Conservation (phyloP, 2,113 vertebrate genomes). For the Hypomesus transpacificus region DNA sequence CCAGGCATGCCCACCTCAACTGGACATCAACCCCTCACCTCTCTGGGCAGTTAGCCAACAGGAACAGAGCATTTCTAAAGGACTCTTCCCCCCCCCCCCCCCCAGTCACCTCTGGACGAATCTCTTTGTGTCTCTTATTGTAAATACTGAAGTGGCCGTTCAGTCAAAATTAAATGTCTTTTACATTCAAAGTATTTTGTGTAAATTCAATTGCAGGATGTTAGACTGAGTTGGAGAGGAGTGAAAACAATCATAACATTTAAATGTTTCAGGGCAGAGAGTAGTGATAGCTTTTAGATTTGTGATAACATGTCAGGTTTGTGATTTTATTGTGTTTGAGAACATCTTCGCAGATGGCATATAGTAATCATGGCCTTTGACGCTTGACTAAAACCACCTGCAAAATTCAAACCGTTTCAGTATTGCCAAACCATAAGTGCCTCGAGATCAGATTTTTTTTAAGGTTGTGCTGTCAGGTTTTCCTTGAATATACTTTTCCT, state of each 20-base stretch:
- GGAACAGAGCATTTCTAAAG: conserved; percentile 18
- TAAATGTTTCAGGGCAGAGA: too few relatives aligned
- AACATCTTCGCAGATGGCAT: conserved; percentile 34
- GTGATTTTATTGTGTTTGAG: conserved; percentile 56
- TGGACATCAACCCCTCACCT: not conserved
- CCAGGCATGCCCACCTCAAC: not conserved
- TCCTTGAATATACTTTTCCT: conserved; percentile 51
- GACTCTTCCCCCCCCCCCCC: conserved; percentile 14
- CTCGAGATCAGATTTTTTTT: conserved; percentile 46
- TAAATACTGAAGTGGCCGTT: conserved; percentile 43
- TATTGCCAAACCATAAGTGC: conserved; percentile 60
- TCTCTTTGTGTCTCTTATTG: conserved; percentile 42
- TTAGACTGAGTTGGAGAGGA: too few relatives aligned
- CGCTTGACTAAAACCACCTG: conserved; percentile 66
- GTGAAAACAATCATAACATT: too few relatives aligned
- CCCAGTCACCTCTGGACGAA: conserved; percentile 12
- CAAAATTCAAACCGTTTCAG: conserved; percentile 52
- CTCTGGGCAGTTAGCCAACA: conserved; percentile 17
- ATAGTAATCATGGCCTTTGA: conserved; percentile 52
- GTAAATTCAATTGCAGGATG: too few relatives aligned
- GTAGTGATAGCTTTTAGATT: conserved; percentile 21
- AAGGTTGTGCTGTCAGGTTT: conserved; percentile 51
- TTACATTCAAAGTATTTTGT: not conserved
- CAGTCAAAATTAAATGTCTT: not conserved
- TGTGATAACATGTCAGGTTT: conserved; percentile 37